These are phyloP conservation scores for Cryptosula pallasiana DNA, from an alignment of 2,888 invertebrate genomes.

Conservation along the genomic window DNA sequence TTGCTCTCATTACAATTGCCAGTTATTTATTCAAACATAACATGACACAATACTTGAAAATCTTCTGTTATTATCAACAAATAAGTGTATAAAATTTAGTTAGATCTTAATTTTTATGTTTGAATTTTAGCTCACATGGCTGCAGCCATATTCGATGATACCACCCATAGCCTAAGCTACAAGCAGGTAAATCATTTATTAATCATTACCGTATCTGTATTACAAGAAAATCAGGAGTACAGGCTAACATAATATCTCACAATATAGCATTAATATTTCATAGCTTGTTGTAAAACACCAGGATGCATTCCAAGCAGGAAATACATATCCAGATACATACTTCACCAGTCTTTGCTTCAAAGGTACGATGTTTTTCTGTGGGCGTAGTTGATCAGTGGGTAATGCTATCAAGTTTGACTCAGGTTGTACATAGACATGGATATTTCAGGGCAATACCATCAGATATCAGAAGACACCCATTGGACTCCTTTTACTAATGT, in stretches of 20 bases:
- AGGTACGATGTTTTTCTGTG: no score
- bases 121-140: slow-evolving; percentile 14
- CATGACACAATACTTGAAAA: no score
- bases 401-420: no score
- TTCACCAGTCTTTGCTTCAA: slow-evolving; percentile 38
- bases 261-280: neutral
- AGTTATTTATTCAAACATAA: no score
- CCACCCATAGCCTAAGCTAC: neutral
- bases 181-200: neutral
- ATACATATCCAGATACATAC: slow-evolving; percentile 46
- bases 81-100: neutral
- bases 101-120: neutral
- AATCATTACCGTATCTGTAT: no score
- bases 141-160: neutral
- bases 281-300: slow-evolving; percentile 40
- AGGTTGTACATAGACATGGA: no score
- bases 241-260: no score
- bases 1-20: no score
- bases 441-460: slow-evolving; percentile 37
- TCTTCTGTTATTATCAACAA: no score
- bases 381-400: no score
- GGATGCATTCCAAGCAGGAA: slow-evolving; percentile 47
- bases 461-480: slow-evolving; percentile 46
- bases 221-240: no score
- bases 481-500: slow-evolving; percentile 48